Evolutionary conservation across 2,797 vertebrate genomes (phyloP), one percentile per base, ranked within the genome.

Genomic region (Notolepis coatsorum): DNA sequence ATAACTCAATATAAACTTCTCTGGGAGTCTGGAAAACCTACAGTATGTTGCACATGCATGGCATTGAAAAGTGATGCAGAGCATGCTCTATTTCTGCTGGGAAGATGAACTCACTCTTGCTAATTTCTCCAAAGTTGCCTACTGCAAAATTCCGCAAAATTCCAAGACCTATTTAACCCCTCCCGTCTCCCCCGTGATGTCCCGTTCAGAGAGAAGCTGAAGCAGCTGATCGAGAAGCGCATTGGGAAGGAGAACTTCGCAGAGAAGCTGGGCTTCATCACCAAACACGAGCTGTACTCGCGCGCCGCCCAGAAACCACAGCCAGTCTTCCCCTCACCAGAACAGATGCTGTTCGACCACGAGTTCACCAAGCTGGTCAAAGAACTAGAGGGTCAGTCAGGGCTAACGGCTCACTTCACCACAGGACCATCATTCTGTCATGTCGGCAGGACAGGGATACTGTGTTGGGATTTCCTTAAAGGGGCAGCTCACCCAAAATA

Each of bases 191-290:
- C n/a, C n/a, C n/a, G n/a, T n/a, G n/a, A n/a, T n/a, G n/a, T n/a
- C n/a, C n/a, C n/a, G n/a, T 78, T 21, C 61, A 99, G 98, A 92
- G 97, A 99, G 71, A 99, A 99, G 80, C 88, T 99, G 68, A 99
- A 99, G 76, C 98, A 99, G 85, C 92, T 99, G 76, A 96, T 99
- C 18, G 98, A 99, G 89, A 99, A 99, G 86, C 92, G 98, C 54
- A 98, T 99, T 58, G 98, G 98, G 61, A 97, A 97, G 78, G 98
- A 99, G 73, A 99, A 98, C 88, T 99, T 99, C 73, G 93, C 96
- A 33, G 98, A 99, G 88, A 99, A 99, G 79, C 91, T 99, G 37
- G 93, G 95, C 73, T 98, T 97, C 84, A 96, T 99, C 86, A 96
- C 94, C 75, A 99, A 99, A 70, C 97, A 99, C 1, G 98, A 99